Evolutionary conservation across 2,113 vertebrate genomes (phyloP), one percentile per base, ranked within the genome.

Genomic region (Willisornis vidua): DNA sequence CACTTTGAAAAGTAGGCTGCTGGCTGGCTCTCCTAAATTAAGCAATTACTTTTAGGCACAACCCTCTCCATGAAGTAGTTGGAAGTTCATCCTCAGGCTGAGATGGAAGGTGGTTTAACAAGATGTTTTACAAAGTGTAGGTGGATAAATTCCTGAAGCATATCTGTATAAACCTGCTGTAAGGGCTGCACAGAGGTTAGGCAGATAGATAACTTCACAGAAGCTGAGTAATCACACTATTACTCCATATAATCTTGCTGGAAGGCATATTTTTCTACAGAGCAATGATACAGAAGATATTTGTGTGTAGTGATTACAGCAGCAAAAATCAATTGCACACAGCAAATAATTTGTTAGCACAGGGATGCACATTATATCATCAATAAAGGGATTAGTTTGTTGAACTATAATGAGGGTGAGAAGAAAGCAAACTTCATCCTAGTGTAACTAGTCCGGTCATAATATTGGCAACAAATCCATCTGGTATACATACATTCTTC

Each of bases 101-200:
- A 80, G 90, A 87, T 92, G 82, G 80, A 89, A 88, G 86, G 77
- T 54, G 71, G 67, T 72, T 94, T 96, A 95, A 80, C 84, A 88
- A 93, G 71, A 81, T 92, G 87, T 96, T 94, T 77, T 83, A 95
- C 93, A 93, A 77, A 94, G 78, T 86, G 72, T 43, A 92, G 90
- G 81, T 81, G 62, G 93, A 90, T 96, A 85, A 85, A 96, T 90
- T 96, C 35, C 65, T 96, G 93, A 90, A 90, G 92, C 66, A 20
- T 93, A 87, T 95, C 97, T 96, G 90, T 94, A 88, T 82, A 96
- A 97, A 91, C 86, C 83, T 29, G 9, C 88, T 95, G 55, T 62
- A 93, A 95, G 94, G 85, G 89, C 88, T 96, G 94, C 89, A 85
- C 85, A 93, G 94, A 97, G 97, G 79, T 94, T 86, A 95, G 94